Evolutionary conservation across 2,888 invertebrate species (phyloP).

Genomic region (Caenorhabditis virilis): DNA sequence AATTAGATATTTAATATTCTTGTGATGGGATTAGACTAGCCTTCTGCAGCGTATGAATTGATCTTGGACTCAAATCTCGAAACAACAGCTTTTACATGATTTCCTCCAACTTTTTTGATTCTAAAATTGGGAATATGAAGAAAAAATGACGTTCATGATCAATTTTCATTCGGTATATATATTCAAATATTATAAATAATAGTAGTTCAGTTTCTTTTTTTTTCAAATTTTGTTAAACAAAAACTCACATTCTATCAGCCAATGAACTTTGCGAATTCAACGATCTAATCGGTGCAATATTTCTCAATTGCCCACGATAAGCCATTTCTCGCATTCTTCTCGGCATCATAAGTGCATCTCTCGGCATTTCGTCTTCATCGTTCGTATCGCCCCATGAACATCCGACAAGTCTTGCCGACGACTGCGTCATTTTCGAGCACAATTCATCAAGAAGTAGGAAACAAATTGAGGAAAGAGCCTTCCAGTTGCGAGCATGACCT

Average conservation of each 20-base stretch:
- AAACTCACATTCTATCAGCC: constrained; percentile 8
- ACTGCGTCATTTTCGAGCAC: constrained; percentile 20
- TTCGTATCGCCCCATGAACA: constrained; percentile 27
- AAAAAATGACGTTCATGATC: too few relatives aligned
- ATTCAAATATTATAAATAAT: not conserved
- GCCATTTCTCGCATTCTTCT: constrained; percentile 33
- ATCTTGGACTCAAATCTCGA: constrained; percentile 30
- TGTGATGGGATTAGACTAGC: constrained; percentile 1
- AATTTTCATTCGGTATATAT: too few relatives aligned
- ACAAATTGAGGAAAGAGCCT: constrained; percentile 30
- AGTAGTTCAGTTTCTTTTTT: not conserved
- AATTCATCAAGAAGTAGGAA: constrained; percentile 33
- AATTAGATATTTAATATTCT: not conserved
- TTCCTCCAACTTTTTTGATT: not conserved
- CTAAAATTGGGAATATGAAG: constrained; percentile 5
- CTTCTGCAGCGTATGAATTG: constrained; percentile 27
- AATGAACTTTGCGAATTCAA: constrained; percentile 15
- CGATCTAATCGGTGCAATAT: constrained; percentile 16
- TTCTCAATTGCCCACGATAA: not conserved
- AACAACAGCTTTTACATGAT: constrained; percentile 3
- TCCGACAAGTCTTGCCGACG: constrained; percentile 24
- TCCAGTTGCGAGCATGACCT: constrained; percentile 51
- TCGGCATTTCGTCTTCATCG: constrained; percentile 11
- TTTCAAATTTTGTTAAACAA: not conserved
- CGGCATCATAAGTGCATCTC: constrained; percentile 32